These are phyloP conservation scores for Autographa gamma DNA, from an alignment of 2,888 invertebrate genomes.

Conservation along the genomic window DNA sequence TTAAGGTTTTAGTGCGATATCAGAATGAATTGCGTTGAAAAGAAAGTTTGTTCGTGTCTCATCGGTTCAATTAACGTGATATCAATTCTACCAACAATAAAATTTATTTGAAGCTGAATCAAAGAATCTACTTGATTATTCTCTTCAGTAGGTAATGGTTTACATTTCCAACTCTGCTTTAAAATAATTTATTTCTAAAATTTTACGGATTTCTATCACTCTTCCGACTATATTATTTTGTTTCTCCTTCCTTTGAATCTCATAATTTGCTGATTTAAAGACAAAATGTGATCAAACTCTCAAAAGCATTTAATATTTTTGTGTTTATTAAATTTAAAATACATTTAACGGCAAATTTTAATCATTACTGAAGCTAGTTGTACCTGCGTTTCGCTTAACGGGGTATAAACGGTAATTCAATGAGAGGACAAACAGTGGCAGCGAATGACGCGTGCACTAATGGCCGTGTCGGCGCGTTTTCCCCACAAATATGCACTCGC, in stretches of 20 bases:
- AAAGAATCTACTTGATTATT: neutral
- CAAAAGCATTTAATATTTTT: neutral
- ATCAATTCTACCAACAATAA: neutral
- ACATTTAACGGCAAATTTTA: neutral
- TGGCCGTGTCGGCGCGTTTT: constrained; percentile 59
- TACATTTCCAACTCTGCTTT: too few relatives aligned
- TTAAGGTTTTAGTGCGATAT: constrained; percentile 21
- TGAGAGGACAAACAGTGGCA: constrained; percentile 60
- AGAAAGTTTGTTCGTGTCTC: neutral
- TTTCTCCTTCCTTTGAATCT: neutral
- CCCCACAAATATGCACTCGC: constrained; percentile 70
- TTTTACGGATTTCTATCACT: neutral
- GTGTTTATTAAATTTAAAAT: neutral
- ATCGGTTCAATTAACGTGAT: neutral
- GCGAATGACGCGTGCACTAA: constrained; percentile 69
- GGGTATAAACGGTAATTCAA: constrained; percentile 58
- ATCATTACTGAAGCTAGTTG: constrained; percentile 27
- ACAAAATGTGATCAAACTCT: neutral
- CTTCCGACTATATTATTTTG: neutral
- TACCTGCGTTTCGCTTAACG: constrained; percentile 36
- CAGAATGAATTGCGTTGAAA: neutral
- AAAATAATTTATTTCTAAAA: neutral
- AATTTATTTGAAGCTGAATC: neutral
- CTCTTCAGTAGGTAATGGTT: neutral
- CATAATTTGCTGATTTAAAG: neutral